A percentile compares a stretch with the other conserved stretches of the same genome.
Evolutionary conservation across 2,888 invertebrate species (phyloP).

Genomic region (Dorcus hopei): DNA sequence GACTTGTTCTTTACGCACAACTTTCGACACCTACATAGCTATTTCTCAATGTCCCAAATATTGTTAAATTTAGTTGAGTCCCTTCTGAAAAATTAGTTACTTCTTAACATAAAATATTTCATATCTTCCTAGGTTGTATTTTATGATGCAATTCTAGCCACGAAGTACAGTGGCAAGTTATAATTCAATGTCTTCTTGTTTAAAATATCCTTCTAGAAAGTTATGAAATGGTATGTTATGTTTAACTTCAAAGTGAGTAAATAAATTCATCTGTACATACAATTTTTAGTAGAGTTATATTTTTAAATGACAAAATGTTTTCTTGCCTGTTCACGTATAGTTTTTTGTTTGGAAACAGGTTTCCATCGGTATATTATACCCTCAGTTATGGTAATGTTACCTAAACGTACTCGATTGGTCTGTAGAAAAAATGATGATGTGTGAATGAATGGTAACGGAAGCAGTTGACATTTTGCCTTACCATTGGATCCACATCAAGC

Average conservation of each 20-base stretch:
- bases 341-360: neutral
- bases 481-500: slow-evolving; percentile 2
- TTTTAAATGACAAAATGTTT: neutral
- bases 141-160: no score
- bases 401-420: slow-evolving; percentile 1
- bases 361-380: neutral
- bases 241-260: neutral
- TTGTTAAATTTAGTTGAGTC: no score
- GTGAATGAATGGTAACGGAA: neutral
- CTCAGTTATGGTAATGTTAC: neutral
- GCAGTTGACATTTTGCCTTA: neutral
- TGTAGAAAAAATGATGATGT: neutral
- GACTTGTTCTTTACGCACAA: no score
- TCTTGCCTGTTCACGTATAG: slow-evolving; percentile 1
- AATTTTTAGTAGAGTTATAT: neutral
- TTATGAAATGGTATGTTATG: no score
- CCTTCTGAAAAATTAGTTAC: no score
- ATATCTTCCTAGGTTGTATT: no score
- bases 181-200: no score
- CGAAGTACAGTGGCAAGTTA: no score
- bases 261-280: neutral
- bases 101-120: no score
- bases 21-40: no score
- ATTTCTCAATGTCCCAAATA: no score
- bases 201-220: no score